Percentiles rank a stretch among this genome's conserved stretches.
These are phyloP conservation scores for Pseudanteris insignis DNA, from an alignment of 2,888 invertebrate species.

Conservation along the genomic window DNA sequence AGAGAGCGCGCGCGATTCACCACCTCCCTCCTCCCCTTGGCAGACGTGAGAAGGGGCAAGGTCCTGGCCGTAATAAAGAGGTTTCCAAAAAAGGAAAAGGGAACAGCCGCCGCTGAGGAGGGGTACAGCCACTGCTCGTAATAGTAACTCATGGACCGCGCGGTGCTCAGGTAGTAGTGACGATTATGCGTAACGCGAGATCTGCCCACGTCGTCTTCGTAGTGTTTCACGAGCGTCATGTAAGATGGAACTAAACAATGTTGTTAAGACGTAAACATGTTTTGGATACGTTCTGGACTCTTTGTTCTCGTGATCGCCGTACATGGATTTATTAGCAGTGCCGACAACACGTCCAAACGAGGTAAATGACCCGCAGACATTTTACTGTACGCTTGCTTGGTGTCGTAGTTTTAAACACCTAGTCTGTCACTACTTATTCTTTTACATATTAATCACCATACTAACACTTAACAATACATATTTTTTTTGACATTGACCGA, in stretches of 20 bases:
- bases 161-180: constrained; percentile 57
- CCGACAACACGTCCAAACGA: constrained; percentile 63
- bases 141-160: constrained; percentile 51
- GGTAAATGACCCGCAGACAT: constrained; percentile 56
- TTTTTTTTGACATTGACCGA: no score
- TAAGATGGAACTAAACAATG: constrained; percentile 66
- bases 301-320: constrained; percentile 65
- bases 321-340: constrained; percentile 65
- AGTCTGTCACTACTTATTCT: not conserved
- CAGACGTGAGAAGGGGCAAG: constrained; percentile 18
- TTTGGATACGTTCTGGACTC: constrained; percentile 66
- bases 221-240: constrained; percentile 62
- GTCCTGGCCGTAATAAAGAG: constrained; percentile 7
- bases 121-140: constrained; percentile 33
- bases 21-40: no score
- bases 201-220: constrained; percentile 49
- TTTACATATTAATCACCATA: no score
- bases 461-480: no score
- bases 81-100: constrained; percentile 22
- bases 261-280: constrained; percentile 67
- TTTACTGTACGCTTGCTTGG: constrained; percentile 4
- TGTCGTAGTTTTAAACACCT: constrained; percentile 4
- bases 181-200: constrained; percentile 59
- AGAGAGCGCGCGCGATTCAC: no score
- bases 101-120: constrained; percentile 23